Conservation (phyloP, 2,113 vertebrate species). For the Aplodontia rufa region DNA sequence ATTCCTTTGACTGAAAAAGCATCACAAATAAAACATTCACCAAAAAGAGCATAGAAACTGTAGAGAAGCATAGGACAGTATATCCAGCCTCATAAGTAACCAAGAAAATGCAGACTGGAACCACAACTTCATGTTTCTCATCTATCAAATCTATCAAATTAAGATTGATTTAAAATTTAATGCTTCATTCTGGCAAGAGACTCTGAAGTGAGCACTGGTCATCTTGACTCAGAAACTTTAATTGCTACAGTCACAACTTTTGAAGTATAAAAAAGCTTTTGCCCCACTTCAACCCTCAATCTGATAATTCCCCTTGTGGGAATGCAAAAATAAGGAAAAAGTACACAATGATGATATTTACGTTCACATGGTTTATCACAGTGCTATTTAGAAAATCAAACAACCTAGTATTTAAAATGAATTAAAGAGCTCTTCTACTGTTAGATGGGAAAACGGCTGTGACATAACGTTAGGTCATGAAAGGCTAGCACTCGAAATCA, state of each 20-base stretch:
- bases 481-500: background rate
- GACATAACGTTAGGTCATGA: background rate
- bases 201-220: background rate
- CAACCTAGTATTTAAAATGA: background rate
- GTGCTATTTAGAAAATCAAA: background rate
- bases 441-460: background rate
- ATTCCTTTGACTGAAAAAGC: background rate
- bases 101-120: constrained; percentile 7
- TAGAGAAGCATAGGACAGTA: background rate
- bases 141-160: background rate
- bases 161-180: background rate
- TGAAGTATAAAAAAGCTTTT: background rate
- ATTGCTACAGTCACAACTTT: background rate
- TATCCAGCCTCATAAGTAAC: background rate
- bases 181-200: background rate
- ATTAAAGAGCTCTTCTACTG: background rate
- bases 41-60: background rate
- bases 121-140: background rate
- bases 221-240: background rate
- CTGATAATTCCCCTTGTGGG: background rate
- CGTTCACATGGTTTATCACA: background rate
- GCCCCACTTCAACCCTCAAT: background rate
- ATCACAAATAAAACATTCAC: background rate
- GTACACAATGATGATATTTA: background rate
- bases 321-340: background rate